A percentile compares a stretch with the other conserved stretches of the same genome.
phyloP scores from a whole-genome alignment of 2,888 invertebrate species.

The Dione juno region DNA sequence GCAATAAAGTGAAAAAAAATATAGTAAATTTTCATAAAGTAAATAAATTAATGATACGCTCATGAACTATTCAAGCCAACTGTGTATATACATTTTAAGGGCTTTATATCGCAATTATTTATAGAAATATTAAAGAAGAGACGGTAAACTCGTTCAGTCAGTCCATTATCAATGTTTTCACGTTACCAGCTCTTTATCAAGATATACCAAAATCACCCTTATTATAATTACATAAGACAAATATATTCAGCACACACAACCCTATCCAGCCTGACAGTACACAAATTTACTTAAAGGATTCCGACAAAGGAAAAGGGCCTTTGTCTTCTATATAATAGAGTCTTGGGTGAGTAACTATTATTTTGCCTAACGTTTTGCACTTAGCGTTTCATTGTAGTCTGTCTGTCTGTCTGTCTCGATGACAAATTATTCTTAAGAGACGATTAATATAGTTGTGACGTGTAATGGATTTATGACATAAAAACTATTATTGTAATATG shows the following conservation, averaged over 20 bases:
- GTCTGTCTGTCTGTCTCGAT: conserved; percentile 66
- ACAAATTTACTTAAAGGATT: conserved; percentile 44
- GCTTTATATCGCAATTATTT: conserved; percentile 37
- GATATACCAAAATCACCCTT: conserved; percentile 36
- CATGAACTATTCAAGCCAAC: too few relatives aligned
- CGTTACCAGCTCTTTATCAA: conserved; percentile 21
- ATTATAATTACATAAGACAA: conserved; percentile 27
- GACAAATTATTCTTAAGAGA: conserved; percentile 69
- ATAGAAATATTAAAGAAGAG: conserved; percentile 37
- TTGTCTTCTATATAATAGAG: conserved; percentile 37
- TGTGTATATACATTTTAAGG: conserved; percentile 26
- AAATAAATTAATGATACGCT: too few relatives aligned
- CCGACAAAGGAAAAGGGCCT: conserved; percentile 41
- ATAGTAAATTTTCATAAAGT: too few relatives aligned
- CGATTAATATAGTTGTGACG: conserved; percentile 71
- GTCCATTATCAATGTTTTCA: conserved; percentile 48
- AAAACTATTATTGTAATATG: conserved; percentile 7
- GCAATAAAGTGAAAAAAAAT: too few relatives aligned
- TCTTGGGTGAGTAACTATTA: conserved; percentile 29
- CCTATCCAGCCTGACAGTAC: conserved; percentile 41
- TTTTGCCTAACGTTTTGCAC: conserved; percentile 44
- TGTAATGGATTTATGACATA: conserved; percentile 61
- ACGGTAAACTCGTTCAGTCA: conserved; percentile 47
- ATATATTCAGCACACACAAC: conserved; percentile 24
- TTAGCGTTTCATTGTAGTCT: conserved; percentile 52